Percentiles rank a stretch among this genome's conserved stretches.
Evolutionary conservation across 2,113 vertebrate genomes (phyloP).

Genomic region (Recurvirostra avosetta): DNA sequence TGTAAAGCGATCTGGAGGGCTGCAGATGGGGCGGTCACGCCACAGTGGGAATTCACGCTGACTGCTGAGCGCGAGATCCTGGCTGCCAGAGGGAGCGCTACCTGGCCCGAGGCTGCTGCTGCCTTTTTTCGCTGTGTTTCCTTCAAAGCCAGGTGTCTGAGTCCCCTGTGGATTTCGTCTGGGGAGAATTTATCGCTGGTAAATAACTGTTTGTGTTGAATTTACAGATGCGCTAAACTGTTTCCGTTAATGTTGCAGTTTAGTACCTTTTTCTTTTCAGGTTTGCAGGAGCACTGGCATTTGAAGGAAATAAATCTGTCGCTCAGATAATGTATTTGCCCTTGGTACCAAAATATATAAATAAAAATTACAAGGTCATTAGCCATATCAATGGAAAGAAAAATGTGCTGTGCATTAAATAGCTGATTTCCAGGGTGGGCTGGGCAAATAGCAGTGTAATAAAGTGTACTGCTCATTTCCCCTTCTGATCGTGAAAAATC

Average conservation of each 20-base stretch:
- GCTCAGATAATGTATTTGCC: slow-evolving; percentile 31
- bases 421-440: neutral
- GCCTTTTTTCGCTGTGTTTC: neutral
- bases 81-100: neutral
- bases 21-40: neutral
- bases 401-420: neutral
- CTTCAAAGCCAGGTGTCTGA: neutral
- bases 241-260: slow-evolving; percentile 34
- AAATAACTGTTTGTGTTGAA: slow-evolving; percentile 42
- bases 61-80: neutral
- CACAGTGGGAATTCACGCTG: neutral
- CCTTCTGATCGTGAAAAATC: neutral
- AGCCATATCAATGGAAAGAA: neutral
- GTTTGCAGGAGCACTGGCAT: neutral
- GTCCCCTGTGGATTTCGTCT: neutral
- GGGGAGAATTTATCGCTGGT: slow-evolving; percentile 10
- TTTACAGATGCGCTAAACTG: slow-evolving; percentile 38
- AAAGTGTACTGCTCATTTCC: neutral
- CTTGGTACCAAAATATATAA: slow-evolving; percentile 18
- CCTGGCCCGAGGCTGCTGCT: neutral
- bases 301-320: slow-evolving; percentile 26
- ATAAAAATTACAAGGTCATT: slow-evolving; percentile 55
- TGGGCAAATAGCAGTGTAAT: neutral
- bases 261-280: slow-evolving; percentile 23
- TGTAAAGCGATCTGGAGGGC: neutral